Evolutionary conservation across 2,888 invertebrate species (phyloP).

Genomic region (Thecocarcelia acutangulata): DNA sequence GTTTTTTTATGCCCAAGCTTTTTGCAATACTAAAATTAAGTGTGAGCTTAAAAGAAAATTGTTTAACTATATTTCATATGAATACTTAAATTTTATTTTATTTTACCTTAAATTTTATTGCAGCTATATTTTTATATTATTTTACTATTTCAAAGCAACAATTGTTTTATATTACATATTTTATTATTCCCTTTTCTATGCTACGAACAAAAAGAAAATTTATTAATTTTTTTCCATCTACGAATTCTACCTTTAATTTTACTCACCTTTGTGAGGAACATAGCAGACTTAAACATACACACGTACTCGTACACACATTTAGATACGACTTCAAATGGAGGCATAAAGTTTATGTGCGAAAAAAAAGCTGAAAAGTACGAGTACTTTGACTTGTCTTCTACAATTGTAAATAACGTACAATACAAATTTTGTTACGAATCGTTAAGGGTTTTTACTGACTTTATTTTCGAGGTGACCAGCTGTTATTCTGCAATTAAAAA

Average conservation of each 20-base stretch:
- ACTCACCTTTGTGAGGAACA: slow-evolving; percentile 44
- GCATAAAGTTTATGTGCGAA: slow-evolving; percentile 47
- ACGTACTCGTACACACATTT: neutral
- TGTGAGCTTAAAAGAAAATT: no score
- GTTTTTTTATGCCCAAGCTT: no score
- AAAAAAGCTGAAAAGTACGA: slow-evolving; percentile 35
- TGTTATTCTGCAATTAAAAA: neutral
- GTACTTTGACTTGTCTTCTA: slow-evolving; percentile 63
- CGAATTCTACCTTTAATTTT: slow-evolving; percentile 42
- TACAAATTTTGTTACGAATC: slow-evolving; percentile 44
- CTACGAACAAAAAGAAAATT: slow-evolving; percentile 28
- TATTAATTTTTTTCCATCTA: slow-evolving; percentile 35
- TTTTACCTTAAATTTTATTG: slow-evolving; percentile 23
- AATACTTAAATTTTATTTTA: neutral
- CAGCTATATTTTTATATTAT: slow-evolving; percentile 21
- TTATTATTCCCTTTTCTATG: slow-evolving; percentile 13
- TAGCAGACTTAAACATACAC: neutral
- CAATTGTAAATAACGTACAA: slow-evolving; percentile 63
- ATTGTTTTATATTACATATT: slow-evolving; percentile 49
- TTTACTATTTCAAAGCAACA: neutral
- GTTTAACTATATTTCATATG: neutral
- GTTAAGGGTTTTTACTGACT: slow-evolving; percentile 32
- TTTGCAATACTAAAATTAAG: no score
- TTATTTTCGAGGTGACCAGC: slow-evolving; percentile 45
- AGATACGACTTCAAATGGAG: slow-evolving; percentile 1